These are phyloP conservation scores for Microctenopoma stevenorrisi DNA, from an alignment of 2,797 vertebrate genomes.

Conservation along the genomic window DNA sequence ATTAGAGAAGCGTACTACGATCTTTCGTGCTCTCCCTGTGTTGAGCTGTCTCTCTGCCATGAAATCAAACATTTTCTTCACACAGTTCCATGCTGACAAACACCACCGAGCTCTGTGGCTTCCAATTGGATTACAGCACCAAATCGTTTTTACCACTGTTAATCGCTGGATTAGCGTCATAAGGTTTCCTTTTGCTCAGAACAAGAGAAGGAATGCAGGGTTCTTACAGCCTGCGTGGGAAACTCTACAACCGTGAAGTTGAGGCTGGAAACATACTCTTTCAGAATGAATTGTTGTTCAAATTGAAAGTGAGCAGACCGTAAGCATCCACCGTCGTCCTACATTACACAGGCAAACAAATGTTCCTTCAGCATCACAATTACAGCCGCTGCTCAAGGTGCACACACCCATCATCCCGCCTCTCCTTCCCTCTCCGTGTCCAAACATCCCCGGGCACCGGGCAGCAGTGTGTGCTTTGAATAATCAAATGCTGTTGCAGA, in stretches of 20 bases:
- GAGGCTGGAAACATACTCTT: not conserved
- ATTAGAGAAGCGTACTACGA: too few species aligned
- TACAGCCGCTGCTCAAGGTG: not conserved
- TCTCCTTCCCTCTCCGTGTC: not conserved
- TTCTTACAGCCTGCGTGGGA: not conserved
- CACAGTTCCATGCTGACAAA: constrained; percentile 43
- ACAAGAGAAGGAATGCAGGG: constrained; percentile 51
- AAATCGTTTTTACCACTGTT: constrained; percentile 58
- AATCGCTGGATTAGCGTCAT: constrained; percentile 77
- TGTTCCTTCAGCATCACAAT: constrained; percentile 16
- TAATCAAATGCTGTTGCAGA: constrained; percentile 76
- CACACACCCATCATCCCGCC: constrained; percentile 11
- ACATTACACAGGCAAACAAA: not conserved
- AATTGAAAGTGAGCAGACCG: not conserved
- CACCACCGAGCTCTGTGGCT: constrained; percentile 25
- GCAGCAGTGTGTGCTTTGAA: constrained; percentile 67
- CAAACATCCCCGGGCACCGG: constrained; percentile 21
- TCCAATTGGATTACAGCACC: constrained; percentile 64
- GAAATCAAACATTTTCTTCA: constrained; percentile 22
- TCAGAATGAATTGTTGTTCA: too few species aligned
- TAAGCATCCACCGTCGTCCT: not conserved
- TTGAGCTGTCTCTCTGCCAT: constrained; percentile 24
- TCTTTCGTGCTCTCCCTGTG: too few species aligned
- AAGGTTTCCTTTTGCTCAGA: constrained; percentile 56
- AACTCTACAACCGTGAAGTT: not conserved